Conservation (phyloP, 2,888 invertebrate genomes). For the Ptychoptera contaminata region DNA sequence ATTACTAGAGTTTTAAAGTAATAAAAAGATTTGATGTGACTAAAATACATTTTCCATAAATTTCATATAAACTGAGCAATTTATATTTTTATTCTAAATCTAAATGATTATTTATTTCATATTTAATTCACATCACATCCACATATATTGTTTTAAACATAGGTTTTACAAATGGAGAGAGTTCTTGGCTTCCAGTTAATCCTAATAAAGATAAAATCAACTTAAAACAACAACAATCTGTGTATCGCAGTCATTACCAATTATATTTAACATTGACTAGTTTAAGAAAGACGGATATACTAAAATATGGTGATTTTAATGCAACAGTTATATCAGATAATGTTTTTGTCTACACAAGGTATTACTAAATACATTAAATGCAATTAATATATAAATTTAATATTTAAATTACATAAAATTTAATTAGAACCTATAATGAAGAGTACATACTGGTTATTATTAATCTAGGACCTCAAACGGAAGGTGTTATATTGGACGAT, state of each 20-base stretch:
- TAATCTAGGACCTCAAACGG: background rate
- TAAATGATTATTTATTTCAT: too few relatives aligned
- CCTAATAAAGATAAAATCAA: constrained; percentile 37
- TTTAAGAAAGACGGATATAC: constrained; percentile 32
- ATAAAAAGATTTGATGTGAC: too few relatives aligned
- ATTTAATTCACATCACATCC: too few relatives aligned
- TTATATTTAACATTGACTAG: constrained; percentile 36
- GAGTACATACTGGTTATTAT: background rate
- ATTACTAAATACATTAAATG: background rate
- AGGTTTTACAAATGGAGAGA: constrained; percentile 35
- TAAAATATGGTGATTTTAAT: constrained; percentile 34
- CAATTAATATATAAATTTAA: background rate
- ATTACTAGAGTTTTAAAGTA: background rate
- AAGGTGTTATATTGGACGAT: background rate
- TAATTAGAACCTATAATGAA: too few relatives aligned
- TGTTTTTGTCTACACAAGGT: constrained; percentile 36
- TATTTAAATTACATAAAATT: too few relatives aligned
- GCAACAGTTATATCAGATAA: constrained; percentile 34
- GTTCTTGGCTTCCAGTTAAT: constrained; percentile 48
- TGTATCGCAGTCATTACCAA: constrained; percentile 35
- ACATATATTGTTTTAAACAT: constrained; percentile 1
- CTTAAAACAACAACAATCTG: constrained; percentile 31
- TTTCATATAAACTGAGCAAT: too few relatives aligned
- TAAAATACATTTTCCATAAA: too few relatives aligned
- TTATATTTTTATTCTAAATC: too few relatives aligned